Conservation (phyloP, 2,888 invertebrate genomes). For the Erebia palarica region DNA sequence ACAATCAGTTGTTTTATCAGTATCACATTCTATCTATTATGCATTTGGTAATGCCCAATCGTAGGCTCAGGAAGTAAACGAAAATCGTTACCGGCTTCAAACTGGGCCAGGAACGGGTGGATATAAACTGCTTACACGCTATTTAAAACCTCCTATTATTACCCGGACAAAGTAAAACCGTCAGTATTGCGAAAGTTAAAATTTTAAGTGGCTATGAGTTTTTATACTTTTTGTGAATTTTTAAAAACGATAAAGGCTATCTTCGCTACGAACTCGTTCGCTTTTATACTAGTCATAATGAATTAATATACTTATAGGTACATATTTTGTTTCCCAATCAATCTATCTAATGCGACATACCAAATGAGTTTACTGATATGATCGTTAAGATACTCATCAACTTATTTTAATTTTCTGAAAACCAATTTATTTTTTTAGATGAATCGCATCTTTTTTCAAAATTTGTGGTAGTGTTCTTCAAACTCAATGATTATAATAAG, state of each 20-base stretch:
- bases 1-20: slow-evolving; percentile 32
- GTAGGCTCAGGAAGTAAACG: slow-evolving; percentile 58
- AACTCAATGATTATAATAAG: slow-evolving; percentile 40
- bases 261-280: not conserved
- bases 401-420: not conserved
- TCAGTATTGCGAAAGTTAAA: not conserved
- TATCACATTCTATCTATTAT: slow-evolving; percentile 59
- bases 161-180: slow-evolving; percentile 5
- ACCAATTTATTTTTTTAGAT: not conserved
- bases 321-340: not conserved
- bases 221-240: not conserved
- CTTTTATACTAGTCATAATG: not conserved
- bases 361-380: not conserved
- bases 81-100: slow-evolving; percentile 68
- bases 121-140: slow-evolving; percentile 35
- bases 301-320: not conserved
- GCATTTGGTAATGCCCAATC: slow-evolving; percentile 66
- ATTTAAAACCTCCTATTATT: slow-evolving; percentile 31
- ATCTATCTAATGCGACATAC: not conserved
- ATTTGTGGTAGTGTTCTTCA: slow-evolving; percentile 1
- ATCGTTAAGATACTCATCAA: not conserved
- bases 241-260: not conserved
- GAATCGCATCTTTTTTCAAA: too few species aligned
- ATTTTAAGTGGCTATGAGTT: slow-evolving; percentile 22
- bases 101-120: slow-evolving; percentile 48